Percentiles rank a stretch among this genome's conserved stretches.
Evolutionary conservation across 2,797 vertebrate species (phyloP).

Genomic region (Tapera naevia): DNA sequence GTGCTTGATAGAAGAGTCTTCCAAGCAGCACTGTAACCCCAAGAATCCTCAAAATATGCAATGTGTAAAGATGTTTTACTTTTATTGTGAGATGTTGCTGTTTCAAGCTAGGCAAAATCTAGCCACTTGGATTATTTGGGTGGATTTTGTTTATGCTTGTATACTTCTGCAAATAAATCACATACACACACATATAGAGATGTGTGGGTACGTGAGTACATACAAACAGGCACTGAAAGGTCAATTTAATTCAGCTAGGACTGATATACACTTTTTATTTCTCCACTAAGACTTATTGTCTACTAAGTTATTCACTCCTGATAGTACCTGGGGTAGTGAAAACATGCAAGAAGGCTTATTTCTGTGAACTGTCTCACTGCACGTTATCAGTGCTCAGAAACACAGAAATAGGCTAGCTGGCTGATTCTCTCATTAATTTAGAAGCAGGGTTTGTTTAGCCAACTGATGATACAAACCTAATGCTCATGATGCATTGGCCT

Average conservation of each 20-base stretch:
- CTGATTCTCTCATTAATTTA: not conserved
- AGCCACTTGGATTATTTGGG: not conserved
- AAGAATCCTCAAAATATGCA: not conserved
- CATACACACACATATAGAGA: not conserved
- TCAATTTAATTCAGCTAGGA: not conserved
- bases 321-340: not conserved
- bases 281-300: too few species aligned
- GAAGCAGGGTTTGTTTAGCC: not conserved
- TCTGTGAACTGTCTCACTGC: not conserved
- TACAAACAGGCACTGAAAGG: not conserved
- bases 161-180: not conserved
- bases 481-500: not conserved
- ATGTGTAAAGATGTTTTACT: not conserved
- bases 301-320: not conserved
- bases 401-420: not conserved
- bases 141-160: not conserved
- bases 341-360: not conserved
- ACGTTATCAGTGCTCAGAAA: not conserved
- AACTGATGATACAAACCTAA: not conserved
- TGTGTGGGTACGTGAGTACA: not conserved
- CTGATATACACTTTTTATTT: not conserved
- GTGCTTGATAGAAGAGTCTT: not conserved
- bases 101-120: not conserved
- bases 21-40: not conserved
- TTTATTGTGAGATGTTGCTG: not conserved